Evolutionary conservation across 2,113 vertebrate genomes (phyloP).

Genomic region (Aptenodytes forsteri): DNA sequence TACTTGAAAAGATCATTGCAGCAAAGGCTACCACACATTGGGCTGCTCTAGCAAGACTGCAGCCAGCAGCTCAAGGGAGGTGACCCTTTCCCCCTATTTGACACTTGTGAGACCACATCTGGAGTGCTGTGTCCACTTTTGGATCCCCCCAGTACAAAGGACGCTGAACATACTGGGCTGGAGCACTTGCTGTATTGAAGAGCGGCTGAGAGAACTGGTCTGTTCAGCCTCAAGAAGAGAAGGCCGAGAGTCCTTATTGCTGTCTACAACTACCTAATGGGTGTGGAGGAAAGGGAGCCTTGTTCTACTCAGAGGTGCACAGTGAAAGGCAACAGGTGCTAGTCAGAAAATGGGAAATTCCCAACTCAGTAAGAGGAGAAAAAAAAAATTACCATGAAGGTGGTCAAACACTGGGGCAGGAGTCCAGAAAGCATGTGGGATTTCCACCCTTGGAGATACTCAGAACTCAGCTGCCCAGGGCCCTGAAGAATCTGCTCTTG

Average conservation of each 20-base stretch:
- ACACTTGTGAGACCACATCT: neutral
- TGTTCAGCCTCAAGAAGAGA: neutral
- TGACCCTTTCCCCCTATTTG: neutral
- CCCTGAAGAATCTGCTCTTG: neutral
- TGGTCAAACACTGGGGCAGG: neutral
- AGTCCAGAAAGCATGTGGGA: neutral
- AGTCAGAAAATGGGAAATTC: neutral
- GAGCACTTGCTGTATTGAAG: neutral
- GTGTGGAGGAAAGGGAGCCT: neutral
- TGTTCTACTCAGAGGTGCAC: neutral
- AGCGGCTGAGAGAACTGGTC: neutral
- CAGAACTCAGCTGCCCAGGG: neutral
- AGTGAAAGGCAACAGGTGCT: neutral
- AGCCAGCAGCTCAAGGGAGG: neutral
- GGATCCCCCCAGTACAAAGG: neutral
- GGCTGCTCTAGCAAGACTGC: neutral
- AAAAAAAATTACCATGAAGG: neutral
- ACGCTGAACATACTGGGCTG: neutral
- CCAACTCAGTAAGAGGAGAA: neutral
- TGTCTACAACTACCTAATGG: neutral
- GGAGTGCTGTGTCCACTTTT: neutral
- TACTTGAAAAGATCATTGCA: neutral
- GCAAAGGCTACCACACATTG: neutral
- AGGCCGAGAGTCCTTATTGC: neutral
- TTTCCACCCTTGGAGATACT: neutral